These are phyloP conservation scores for Gandaritis pyraliata DNA, from an alignment of 2,888 invertebrate species.

Conservation along the genomic window DNA sequence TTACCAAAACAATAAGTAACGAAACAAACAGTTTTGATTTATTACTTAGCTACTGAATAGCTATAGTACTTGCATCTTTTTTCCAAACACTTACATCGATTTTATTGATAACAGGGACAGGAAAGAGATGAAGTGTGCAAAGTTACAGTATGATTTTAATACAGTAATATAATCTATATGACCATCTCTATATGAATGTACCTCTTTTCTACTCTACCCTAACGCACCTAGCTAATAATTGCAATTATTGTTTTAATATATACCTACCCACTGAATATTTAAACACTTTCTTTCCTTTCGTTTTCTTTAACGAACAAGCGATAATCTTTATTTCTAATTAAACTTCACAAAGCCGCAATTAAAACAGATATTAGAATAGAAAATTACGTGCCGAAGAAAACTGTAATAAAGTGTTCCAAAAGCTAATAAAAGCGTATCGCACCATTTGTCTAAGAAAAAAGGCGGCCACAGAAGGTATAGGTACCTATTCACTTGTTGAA, in stretches of 20 bases:
- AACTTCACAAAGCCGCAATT: slow-evolving; percentile 1
- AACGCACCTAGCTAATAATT: no score
- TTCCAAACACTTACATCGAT: no score
- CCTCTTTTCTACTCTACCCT: no score
- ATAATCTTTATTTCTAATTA: not conserved
- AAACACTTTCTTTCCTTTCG: no score
- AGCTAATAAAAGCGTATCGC: slow-evolving; percentile 2
- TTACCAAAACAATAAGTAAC: not conserved
- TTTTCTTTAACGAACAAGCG: not conserved
- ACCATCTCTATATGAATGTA: no score
- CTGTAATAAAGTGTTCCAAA: slow-evolving; percentile 12
- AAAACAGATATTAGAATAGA: not conserved
- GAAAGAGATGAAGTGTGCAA: no score
- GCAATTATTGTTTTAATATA: no score
- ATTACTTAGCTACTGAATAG: not conserved
- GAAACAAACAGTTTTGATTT: slow-evolving; percentile 6
- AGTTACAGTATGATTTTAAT: no score
- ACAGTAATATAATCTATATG: no score
- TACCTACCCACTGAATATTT: no score
- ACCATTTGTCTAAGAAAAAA: slow-evolving; percentile 16
- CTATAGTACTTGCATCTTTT: no score
- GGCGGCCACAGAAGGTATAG: slow-evolving; percentile 38
- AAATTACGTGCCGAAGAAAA: not conserved
- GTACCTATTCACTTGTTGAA: slow-evolving; percentile 60
- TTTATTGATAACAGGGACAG: no score